A percentile compares a stretch with the other conserved stretches of the same genome.
Evolutionary conservation across 2,888 invertebrate genomes (phyloP).

Genomic region (Protonemura montana): DNA sequence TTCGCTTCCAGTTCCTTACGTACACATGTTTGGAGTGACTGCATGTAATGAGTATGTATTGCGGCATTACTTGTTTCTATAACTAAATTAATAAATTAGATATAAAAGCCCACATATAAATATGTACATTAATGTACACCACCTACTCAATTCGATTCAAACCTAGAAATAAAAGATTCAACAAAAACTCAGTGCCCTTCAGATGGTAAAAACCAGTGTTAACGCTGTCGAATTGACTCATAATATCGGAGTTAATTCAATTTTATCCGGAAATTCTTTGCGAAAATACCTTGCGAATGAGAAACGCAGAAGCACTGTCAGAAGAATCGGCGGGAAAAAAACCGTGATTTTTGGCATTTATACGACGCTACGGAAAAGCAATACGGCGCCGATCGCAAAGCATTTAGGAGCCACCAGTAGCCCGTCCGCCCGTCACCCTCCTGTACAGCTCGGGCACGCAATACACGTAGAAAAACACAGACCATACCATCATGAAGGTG

Average conservation of each 20-base stretch:
- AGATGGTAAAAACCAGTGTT: not conserved
- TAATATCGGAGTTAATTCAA: too few species aligned
- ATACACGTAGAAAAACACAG: not conserved
- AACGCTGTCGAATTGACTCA: too few species aligned
- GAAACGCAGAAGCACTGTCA: too few species aligned
- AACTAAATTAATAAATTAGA: constrained; percentile 1
- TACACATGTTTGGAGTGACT: not conserved
- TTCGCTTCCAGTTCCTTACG: not conserved
- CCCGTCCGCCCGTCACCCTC: not conserved
- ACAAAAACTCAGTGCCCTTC: not conserved
- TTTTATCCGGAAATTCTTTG: too few species aligned
- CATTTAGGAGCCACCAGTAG: too few species aligned
- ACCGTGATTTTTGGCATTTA: too few species aligned
- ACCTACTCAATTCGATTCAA: not conserved
- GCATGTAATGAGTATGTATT: not conserved
- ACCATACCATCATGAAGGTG: not conserved
- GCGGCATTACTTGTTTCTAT: not conserved
- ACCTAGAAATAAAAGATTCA: not conserved
- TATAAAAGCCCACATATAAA: not conserved
- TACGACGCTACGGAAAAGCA: too few species aligned
- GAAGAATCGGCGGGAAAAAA: too few species aligned
- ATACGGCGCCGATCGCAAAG: too few species aligned
- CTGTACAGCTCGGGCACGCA: not conserved
- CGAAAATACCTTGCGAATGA: too few species aligned
- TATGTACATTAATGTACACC: not conserved